Evolutionary conservation across 2,888 invertebrate genomes (phyloP), one percentile per base, ranked within the genome.

Genomic region (Stomorhina lunata): DNA sequence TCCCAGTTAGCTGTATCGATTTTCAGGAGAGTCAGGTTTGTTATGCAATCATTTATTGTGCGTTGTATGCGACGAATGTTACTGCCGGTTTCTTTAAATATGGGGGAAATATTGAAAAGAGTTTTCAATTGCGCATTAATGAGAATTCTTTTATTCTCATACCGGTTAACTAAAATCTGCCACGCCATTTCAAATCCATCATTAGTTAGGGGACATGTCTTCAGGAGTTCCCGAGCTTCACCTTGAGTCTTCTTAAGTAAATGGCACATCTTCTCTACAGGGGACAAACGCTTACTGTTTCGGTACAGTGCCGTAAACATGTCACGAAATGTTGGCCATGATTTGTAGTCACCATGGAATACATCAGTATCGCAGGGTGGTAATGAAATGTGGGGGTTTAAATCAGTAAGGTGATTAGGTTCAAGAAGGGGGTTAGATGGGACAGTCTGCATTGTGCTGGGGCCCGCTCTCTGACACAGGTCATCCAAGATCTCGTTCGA

Each of bases 211-310:
- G n/a, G n/a, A n/a, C n/a, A n/a, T n/a, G n/a, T n/a, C n/a, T n/a
- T n/a, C n/a, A n/a, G n/a, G n/a, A n/a, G n/a, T n/a, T n/a, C n/a
- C n/a, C n/a, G n/a, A n/a, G n/a, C n/a, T n/a, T n/a, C n/a, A n/a
- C n/a, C n/a, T n/a, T n/a, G 6, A 43, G 65, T 32, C 29, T 48
- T 48, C 10, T 48, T 65, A 9, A 63, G 15, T 3, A 63, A 17
- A 6, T 63, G 48, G 32, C 17, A 66, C 34, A 34, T 37, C 17
- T 66, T 50, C 7, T 66, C 37, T 7, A 66, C 66, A 12, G 50
- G 22, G 12, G 66, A 66, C 9, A 50, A 6, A 6, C 66, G 22
- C 1, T 15, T 10, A 17, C 9, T 34, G 12, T 66, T 50, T 7
- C n/a, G 5, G 32, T 50, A 50, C 12, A 48, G 4, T 2, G 66